Evolutionary conservation across 53 echinoderm and acorn worm genomes (phyloP), one percentile per base, ranked within the genome.

Genomic region (Antedon mediterranea): DNA sequence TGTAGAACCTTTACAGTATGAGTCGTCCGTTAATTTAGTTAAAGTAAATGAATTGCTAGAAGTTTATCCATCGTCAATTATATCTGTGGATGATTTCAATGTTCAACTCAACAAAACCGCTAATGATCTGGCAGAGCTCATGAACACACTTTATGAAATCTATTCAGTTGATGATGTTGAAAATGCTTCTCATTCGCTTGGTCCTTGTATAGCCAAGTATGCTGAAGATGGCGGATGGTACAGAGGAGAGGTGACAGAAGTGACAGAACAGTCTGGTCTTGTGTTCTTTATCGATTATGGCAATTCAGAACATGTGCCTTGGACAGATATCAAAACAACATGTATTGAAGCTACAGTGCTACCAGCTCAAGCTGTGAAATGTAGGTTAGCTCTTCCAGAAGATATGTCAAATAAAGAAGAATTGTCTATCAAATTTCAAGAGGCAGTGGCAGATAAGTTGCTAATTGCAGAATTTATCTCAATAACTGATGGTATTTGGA

Each of bases 301-400:
- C 76, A 76, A 76, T 34, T 32, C 76, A 33, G 57, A 57, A 57
- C 57, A 6, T 9, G 57, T 57, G 9, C 57, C 57, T 57, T 57
- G 57, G 57, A 11, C 57, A 57, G 57, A 57, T 57, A 57, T 57
- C 57, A 57, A 57, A 57, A 57, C 14, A 9, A 11, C 57, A 15
- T 57, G 57, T 57, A 57, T 57, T 57, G 57, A 57, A 18, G 57
- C 57, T 76, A 43, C 83, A 15, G 3, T 75, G 5, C 44, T 78
- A 29, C 86, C 88, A 43, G 93, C 87, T 3, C 89, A 90, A 57
- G 98, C 98, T 23, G 88, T 92, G 0, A 85, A 92, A 57, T 92
- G 92, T 78, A 78, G 86, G 14, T 79, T 93, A 28, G 85, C 83
- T 23, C 57, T 57, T 57, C 57, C 57, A 57, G 57, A 57, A 2